Percentiles rank a stretch among this genome's conserved stretches.
These are phyloP conservation scores for Rhinichthys klamathensis DNA, from an alignment of 2,113 vertebrate species.

Conservation along the genomic window DNA sequence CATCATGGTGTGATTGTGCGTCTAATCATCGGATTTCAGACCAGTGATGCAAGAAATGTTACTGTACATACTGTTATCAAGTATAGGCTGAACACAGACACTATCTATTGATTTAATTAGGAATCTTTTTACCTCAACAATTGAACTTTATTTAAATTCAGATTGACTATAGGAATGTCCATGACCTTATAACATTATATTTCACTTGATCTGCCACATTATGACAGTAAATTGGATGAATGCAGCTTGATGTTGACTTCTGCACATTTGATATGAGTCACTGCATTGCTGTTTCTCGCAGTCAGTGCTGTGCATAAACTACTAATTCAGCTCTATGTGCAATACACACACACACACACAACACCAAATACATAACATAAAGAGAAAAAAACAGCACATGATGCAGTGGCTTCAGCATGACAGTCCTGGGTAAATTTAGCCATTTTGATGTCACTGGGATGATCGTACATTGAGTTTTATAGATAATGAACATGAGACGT, in stretches of 20 bases:
- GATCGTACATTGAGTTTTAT: not conserved
- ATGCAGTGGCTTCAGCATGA: not conserved
- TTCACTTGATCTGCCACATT: not conserved
- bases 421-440: not conserved
- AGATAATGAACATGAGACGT: not conserved
- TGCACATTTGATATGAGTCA: not conserved
- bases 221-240: not conserved
- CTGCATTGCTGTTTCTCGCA: not conserved
- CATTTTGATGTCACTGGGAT: not conserved
- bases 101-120: not conserved
- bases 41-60: not conserved
- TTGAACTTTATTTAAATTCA: not conserved
- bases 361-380: not conserved
- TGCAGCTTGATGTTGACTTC: not conserved
- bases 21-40: not conserved
- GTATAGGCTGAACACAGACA: not conserved
- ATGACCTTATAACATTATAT: not conserved
- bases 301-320: not conserved
- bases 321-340: not conserved
- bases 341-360: not conserved
- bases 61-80: not conserved
- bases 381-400: not conserved
- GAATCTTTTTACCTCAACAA: not conserved
- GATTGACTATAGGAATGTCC: not conserved
- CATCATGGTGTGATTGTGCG: not conserved